Percentiles rank a stretch among this genome's conserved stretches.
phyloP scores from a whole-genome alignment of 92 coral and sea anemone genomes.

The Paragorgia papillata region DNA sequence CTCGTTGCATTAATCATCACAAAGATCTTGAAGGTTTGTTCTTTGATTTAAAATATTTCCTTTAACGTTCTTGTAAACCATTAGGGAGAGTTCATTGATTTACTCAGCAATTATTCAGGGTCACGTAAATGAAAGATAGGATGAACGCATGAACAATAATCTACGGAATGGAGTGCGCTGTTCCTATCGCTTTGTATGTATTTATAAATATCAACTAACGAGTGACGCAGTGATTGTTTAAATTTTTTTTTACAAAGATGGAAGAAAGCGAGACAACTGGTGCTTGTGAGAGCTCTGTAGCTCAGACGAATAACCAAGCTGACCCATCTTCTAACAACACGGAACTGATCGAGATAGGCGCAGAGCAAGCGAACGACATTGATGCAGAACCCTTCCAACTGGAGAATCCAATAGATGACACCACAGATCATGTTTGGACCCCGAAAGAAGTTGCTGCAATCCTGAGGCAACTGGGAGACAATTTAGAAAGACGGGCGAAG shows the following conservation, averaged over 20 bases:
- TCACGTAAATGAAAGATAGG: too few relatives aligned
- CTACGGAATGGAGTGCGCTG: conserved; percentile 5
- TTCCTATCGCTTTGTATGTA: background rate
- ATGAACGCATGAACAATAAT: too few relatives aligned
- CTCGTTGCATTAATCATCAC: too few relatives aligned
- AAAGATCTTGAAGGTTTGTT: too few relatives aligned
- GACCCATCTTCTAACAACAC: background rate
- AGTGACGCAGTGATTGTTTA: conserved; percentile 28
- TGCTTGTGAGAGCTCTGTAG: background rate
- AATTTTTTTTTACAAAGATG: conserved; percentile 17
- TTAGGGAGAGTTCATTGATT: background rate
- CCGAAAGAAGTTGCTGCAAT: conserved; percentile 82
- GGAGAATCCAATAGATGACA: too few relatives aligned
- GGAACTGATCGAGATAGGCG: background rate
- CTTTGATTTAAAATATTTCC: too few relatives aligned
- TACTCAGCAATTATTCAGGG: too few relatives aligned
- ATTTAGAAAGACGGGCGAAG: conserved; percentile 16
- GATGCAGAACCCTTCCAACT: background rate
- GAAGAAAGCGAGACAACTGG: conserved; percentile 22
- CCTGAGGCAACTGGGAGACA: conserved; percentile 79
- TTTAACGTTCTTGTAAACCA: background rate
- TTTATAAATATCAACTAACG: background rate
- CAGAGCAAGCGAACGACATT: background rate
- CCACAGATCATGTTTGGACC: conserved; percentile 15
- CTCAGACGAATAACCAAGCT: background rate